Conservation (phyloP, 2,888 invertebrate species). For the Polymixis lichenea region DNA sequence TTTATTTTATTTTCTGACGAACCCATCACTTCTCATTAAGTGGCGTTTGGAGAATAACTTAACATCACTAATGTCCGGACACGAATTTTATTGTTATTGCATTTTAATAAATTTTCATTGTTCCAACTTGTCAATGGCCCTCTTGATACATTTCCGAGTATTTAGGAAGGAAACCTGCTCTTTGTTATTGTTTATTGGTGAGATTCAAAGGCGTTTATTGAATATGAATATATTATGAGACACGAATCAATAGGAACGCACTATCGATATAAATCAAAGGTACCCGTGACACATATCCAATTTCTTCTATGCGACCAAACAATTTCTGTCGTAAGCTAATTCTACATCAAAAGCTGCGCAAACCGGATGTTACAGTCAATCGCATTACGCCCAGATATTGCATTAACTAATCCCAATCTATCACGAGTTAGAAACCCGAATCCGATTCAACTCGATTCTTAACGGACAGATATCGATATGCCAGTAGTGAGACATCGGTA, state of each 20-base stretch:
- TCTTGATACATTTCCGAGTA: constrained; percentile 80
- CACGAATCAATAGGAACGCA: constrained; percentile 6
- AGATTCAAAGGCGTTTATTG: constrained; percentile 62
- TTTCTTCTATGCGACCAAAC: constrained; percentile 12
- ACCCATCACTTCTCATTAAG: constrained; percentile 91
- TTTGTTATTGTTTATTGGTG: constrained; percentile 78
- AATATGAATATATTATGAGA: constrained; percentile 56
- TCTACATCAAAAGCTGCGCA: constrained; percentile 36
- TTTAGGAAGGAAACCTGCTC: constrained; percentile 85
- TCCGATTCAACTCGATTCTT: constrained; percentile 59
- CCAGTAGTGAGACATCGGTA: constrained; percentile 67
- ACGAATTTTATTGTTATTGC: constrained; percentile 90
- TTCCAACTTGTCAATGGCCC: constrained; percentile 81
- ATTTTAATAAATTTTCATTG: constrained; percentile 90
- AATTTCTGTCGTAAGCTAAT: constrained; percentile 17
- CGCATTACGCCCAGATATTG: constrained; percentile 43
- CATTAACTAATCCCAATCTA: constrained; percentile 57
- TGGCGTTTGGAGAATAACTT: constrained; percentile 90
- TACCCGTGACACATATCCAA: constrained; percentile 22
- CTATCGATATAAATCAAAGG: constrained; percentile 1
- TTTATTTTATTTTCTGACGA: constrained; percentile 89
- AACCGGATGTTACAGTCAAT: constrained; percentile 56
- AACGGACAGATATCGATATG: constrained; percentile 66
- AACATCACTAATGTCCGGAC: constrained; percentile 90
- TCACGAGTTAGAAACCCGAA: constrained; percentile 56